Percentiles rank a stretch among this genome's conserved stretches.
These are phyloP conservation scores for Aratinga solstitialis DNA, from an alignment of 2,797 vertebrate genomes.

Conservation along the genomic window DNA sequence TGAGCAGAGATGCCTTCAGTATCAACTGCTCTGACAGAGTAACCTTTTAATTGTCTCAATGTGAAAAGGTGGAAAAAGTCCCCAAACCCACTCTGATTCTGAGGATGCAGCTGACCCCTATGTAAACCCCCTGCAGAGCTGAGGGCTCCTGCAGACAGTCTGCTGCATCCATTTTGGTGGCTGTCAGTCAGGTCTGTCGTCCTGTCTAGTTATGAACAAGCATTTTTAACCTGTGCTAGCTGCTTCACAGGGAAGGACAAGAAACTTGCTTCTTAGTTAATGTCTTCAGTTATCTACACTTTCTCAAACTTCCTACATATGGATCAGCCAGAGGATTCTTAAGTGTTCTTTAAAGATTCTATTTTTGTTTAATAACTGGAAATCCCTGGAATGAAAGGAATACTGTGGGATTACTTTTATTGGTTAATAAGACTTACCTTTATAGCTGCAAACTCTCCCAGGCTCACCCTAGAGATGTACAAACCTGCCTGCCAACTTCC, in stretches of 20 bases:
- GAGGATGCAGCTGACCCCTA: neutral
- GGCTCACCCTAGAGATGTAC: neutral
- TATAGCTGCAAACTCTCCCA: neutral
- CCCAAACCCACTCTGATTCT: neutral
- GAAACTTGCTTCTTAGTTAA: neutral
- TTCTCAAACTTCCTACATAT: neutral
- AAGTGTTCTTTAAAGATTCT: neutral
- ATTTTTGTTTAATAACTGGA: neutral
- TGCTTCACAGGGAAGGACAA: neutral
- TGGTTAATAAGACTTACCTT: neutral
- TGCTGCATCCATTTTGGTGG: neutral
- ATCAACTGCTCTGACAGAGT: neutral
- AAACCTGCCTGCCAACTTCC: neutral
- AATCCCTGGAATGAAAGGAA: neutral
- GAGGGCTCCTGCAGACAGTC: neutral
- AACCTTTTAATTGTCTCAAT: neutral
- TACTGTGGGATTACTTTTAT: neutral
- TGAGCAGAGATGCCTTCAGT: neutral
- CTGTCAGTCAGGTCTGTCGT: neutral
- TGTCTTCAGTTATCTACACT: neutral
- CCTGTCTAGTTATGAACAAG: accelerated
- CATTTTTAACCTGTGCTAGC: neutral
- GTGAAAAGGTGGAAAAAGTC: neutral
- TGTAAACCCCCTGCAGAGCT: neutral
- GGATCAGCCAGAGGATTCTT: neutral